Evolutionary conservation across 2,113 vertebrate genomes (phyloP), one percentile per base, ranked within the genome.

Genomic region (Tiliqua scincoides): DNA sequence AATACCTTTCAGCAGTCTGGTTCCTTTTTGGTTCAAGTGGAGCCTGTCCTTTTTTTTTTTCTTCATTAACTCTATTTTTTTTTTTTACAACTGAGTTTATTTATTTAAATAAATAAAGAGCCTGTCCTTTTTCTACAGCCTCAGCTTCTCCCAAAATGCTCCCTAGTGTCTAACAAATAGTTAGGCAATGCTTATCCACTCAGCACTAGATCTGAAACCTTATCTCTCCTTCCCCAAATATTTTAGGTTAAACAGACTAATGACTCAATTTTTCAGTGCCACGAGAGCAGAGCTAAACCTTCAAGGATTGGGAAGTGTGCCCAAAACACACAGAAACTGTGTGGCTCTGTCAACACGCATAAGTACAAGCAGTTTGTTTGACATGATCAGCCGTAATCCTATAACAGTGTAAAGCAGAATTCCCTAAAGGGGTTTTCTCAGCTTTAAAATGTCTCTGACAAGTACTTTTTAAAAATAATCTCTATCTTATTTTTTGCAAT

Each of bases 361-460:
- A 82, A 82, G 20, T 70, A 82, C n/a, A 82, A 70, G 65, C 25
- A 68, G 20, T 57, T 52, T 43, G 57, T 76, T 76, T 84, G 83
- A 63, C 72, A 67, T 9, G 43, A 84, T 67, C 21, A 35, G n/a
- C n/a, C 61, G 67, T 54, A 84, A 76, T 67, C 61, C 72, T 76
- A 32, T 76, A 65, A 76, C 27, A 37, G n/a, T 52, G 12, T 61
- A 48, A 23, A 65, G 48, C 21, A 63, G 74, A 27, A 18, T 67
- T 54, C 43, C 73, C 73, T 67, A 30, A 40, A 76, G 73, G n/a
- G 37, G 74, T 32, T 84, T 65, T 27, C 21, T 52, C 27, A 73
- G 68, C 27, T n/a, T 84, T 52, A 76, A 73, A 72, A 73, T 12
- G 6, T 83, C 57, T 75, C 72, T 65, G 40, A 75, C 73, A 35